Evolutionary conservation across 1,140 invertebrate species (phyloP).

Genomic region (Brachionus rotundiformis): DNA sequence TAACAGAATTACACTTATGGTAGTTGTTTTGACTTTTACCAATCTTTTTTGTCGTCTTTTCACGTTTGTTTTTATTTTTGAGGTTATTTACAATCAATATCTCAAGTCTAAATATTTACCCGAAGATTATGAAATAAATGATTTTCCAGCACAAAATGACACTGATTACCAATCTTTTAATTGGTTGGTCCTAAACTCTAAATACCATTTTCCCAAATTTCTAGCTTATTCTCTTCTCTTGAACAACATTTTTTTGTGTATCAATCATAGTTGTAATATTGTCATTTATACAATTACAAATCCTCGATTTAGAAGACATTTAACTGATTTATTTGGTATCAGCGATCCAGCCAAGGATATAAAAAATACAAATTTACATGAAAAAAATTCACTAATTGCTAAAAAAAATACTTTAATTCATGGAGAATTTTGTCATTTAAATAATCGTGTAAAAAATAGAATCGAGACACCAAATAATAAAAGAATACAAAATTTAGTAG

Average conservation of each 20-base stretch:
- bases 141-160: neutral
- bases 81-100: constrained; percentile 46
- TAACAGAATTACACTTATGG: constrained; percentile 45
- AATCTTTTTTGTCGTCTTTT: constrained; percentile 49
- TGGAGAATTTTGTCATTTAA: neutral
- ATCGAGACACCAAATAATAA: neutral
- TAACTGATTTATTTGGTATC: neutral
- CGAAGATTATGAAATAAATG: neutral
- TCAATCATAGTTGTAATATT: constrained; percentile 49
- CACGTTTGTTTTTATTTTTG: constrained; percentile 51
- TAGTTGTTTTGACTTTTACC: constrained; percentile 27
- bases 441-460: neutral
- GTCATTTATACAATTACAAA: constrained; percentile 41
- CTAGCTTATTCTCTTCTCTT: constrained; percentile 43
- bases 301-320: constrained; percentile 36
- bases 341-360: neutral
- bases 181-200: neutral
- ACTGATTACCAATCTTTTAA: neutral
- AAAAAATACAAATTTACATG: neutral
- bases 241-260: constrained; percentile 41
- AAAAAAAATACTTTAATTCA: neutral
- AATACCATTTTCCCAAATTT: constrained; percentile 46
- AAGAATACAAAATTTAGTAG: neutral
- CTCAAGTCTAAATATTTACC: neutral
- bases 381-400: neutral